Base-by-base conservation (phyloP, 2,797 vertebrate genomes). In the Malacoraja senta region DNA sequence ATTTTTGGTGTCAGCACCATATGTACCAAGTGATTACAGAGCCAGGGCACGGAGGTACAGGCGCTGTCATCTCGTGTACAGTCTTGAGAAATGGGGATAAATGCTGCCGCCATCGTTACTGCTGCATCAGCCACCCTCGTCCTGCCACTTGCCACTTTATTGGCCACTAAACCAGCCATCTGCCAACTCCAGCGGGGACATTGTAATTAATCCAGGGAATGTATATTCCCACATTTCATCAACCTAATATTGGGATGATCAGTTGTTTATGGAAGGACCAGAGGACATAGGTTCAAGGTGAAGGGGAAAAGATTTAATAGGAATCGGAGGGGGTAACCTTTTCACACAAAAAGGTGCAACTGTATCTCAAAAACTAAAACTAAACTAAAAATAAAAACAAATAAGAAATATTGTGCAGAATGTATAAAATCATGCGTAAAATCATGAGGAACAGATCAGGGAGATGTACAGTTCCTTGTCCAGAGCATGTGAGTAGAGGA, bases 1-100 rank as follows among this genome's bases (percentile, higher is more conserved):
- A 92, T 92, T 92, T 38, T 76, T 76, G 38, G 90, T 74, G 35
- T 76, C 68, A 92, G 35, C 71, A 76, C 24, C 24, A 74, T 58
- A 92, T 92, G 90, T 92, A n/a, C 15, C 90, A 76, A 58, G 58
- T 24, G 26, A 44, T 35, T 44, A 76, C 90, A 10, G 44, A 92
- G 24, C 90, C 44, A 76, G 71, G 90, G 13, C 90, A 74, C 35
- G 6, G 58, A 92, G 44, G 68, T 92, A 53, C 44, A 92, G 38
- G 53, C 24, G n/a, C n/a, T 9, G 1, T 32, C 38, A n/a, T 92
- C 58, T 53, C 63, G 58, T 53, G 21, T n/a, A 24, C 10, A 12
- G 65, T 92, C 71, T 53, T 92, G 71, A 53, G 24, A 92, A n/a
- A 12, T 29, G 26, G 68, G 21, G 53, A 74, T 76, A 92, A 53